Evolutionary conservation across 2,797 vertebrate genomes (phyloP).

Genomic region (Pantherophis alleghaniensis): DNA sequence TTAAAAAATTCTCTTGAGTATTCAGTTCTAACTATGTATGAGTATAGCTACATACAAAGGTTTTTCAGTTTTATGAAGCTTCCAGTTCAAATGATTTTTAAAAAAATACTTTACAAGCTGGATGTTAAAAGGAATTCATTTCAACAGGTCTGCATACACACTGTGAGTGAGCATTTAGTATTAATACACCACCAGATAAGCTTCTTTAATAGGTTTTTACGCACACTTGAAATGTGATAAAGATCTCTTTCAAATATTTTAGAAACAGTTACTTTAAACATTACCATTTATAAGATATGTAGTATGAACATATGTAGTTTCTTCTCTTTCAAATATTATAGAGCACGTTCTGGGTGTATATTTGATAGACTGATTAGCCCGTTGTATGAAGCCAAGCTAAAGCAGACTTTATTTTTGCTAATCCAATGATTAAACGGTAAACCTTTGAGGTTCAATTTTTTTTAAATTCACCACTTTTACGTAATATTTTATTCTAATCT

Average conservation of each 20-base stretch:
- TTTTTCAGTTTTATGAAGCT: background rate
- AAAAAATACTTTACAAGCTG: slow-evolving; percentile 48
- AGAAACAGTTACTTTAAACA: slow-evolving; percentile 31
- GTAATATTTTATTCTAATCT: slow-evolving; percentile 84
- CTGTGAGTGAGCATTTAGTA: slow-evolving; percentile 37
- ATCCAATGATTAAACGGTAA: slow-evolving; percentile 64
- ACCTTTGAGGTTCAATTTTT: slow-evolving; percentile 73
- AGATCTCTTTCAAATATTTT: slow-evolving; percentile 20
- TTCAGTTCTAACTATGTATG: background rate
- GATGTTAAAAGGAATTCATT: slow-evolving; percentile 22
- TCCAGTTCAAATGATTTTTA: background rate
- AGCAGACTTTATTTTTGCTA: slow-evolving; percentile 59
- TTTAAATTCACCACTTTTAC: slow-evolving; percentile 76
- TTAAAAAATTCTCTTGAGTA: slow-evolving; percentile 44
- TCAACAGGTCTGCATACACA: slow-evolving; percentile 31
- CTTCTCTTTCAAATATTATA: slow-evolving; percentile 47
- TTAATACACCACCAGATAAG: slow-evolving; percentile 28
- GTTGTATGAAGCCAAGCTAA: slow-evolving; percentile 51
- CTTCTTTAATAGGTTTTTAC: slow-evolving; percentile 27
- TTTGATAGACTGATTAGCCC: slow-evolving; percentile 41
- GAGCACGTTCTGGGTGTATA: background rate
- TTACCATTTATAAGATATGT: slow-evolving; percentile 39
- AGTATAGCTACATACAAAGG: background rate
- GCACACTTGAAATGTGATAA: background rate
- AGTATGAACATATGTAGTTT: slow-evolving; percentile 35